These are phyloP conservation scores for Acromyrmex echinatior DNA, from an alignment of 1,140 invertebrate species.

Conservation along the genomic window DNA sequence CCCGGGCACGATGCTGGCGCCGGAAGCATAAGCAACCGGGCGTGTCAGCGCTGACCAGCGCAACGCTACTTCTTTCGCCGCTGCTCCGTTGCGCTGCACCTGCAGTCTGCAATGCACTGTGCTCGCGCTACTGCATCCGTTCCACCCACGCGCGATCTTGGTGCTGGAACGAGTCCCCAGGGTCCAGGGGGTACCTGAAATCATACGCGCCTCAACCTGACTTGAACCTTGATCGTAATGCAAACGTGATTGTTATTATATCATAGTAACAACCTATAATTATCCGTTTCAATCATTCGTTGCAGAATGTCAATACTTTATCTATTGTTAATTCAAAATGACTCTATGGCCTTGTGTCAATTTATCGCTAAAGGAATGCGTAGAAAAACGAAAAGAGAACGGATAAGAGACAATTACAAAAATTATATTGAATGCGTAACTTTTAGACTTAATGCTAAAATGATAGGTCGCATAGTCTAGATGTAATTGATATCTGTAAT, in stretches of 20 bases:
- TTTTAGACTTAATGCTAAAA: background rate
- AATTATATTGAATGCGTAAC: background rate
- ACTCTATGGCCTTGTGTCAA: background rate
- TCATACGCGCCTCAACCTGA: conserved; percentile 22
- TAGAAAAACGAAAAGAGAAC: background rate
- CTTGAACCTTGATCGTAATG: background rate
- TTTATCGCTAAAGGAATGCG: background rate
- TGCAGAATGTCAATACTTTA: background rate
- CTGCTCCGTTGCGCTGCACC: conserved; percentile 78
- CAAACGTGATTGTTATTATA: conserved; percentile 54
- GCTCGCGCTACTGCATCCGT: conserved; percentile 74
- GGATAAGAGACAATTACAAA: background rate
- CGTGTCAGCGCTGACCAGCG: conserved; percentile 85
- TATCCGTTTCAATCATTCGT: conserved; percentile 46
- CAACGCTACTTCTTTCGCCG: conserved; percentile 83
- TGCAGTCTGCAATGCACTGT: conserved; percentile 77
- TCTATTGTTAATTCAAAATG: conserved; percentile 4
- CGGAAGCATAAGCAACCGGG: conserved; percentile 82
- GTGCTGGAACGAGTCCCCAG: conserved; percentile 64
- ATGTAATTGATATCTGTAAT: conserved; percentile 32
- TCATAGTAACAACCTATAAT: conserved; percentile 49
- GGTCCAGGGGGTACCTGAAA: conserved; percentile 24
- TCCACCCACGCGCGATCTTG: conserved; percentile 75
- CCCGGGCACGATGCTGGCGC: conserved; percentile 72
- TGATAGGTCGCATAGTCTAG: background rate